Evolutionary conservation across 2,888 invertebrate species (phyloP).

Genomic region (Folsomia manolachei): DNA sequence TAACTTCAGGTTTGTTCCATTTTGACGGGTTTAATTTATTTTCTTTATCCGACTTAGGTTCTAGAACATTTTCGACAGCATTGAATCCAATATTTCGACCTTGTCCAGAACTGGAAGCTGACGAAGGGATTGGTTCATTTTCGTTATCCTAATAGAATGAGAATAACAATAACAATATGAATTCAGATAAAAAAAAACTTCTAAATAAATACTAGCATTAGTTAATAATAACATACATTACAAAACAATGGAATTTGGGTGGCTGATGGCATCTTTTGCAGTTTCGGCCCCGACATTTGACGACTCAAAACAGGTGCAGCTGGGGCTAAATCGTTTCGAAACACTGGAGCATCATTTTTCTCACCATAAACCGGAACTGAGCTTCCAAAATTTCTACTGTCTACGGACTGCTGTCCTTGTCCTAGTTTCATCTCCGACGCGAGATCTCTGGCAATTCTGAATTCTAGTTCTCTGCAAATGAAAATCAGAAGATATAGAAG

Average conservation of each 20-base stretch:
- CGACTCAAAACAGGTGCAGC: slow-evolving; percentile 27
- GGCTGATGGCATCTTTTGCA: too few species aligned
- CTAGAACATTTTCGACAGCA: background rate
- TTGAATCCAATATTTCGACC: background rate
- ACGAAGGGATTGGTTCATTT: background rate
- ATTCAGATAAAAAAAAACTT: background rate
- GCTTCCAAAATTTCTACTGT: slow-evolving; percentile 39
- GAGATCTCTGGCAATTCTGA: slow-evolving; percentile 27
- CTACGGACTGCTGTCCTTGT: background rate
- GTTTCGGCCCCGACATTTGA: background rate
- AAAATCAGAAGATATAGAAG: too few species aligned
- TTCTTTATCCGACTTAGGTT: slow-evolving; percentile 25
- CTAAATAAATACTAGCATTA: background rate
- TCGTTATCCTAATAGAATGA: background rate
- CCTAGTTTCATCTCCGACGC: slow-evolving; percentile 9
- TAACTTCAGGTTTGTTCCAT: slow-evolving; percentile 27
- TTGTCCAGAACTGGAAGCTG: background rate
- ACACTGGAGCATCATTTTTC: slow-evolving; percentile 37
- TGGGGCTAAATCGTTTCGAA: slow-evolving; percentile 35
- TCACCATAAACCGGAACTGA: slow-evolving; percentile 36
- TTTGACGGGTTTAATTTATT: slow-evolving; percentile 31
- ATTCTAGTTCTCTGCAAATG: slow-evolving; percentile 22
- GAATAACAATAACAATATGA: background rate
- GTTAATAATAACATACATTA: background rate
- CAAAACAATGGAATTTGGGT: background rate